phyloP scores from a whole-genome alignment of 1,140 invertebrate species.

The Drosophila saltans region DNA sequence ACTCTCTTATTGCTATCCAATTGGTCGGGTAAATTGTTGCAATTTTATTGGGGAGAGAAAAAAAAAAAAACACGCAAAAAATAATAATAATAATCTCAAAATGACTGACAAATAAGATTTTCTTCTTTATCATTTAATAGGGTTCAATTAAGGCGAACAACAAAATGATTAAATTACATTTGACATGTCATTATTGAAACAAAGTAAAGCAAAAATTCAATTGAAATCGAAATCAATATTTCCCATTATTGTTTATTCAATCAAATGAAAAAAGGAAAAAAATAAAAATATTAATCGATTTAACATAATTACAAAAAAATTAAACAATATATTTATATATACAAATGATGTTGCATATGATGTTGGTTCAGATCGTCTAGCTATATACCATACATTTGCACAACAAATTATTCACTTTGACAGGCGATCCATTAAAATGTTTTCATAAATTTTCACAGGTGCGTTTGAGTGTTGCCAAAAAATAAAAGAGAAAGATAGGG shows the following conservation, averaged over 20 bases:
- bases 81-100: slow-evolving; percentile 17
- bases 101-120: slow-evolving; percentile 25
- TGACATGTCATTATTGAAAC: neutral
- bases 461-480: slow-evolving; percentile 31
- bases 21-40: slow-evolving; percentile 24
- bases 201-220: too few species aligned
- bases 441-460: slow-evolving; percentile 75
- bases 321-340: too few species aligned
- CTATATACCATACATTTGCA: neutral
- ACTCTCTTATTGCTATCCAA: slow-evolving; percentile 17
- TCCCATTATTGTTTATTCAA: too few species aligned
- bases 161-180: slow-evolving; percentile 8
- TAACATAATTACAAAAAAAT: too few species aligned
- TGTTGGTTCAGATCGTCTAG: too few species aligned
- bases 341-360: too few species aligned
- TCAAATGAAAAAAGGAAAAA: too few species aligned
- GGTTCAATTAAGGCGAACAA: slow-evolving; percentile 32
- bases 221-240: too few species aligned
- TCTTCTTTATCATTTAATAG: slow-evolving; percentile 9
- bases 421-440: slow-evolving; percentile 73
- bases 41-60: slow-evolving; percentile 15
- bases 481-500: neutral
- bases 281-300: too few species aligned
- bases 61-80: neutral
- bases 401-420: slow-evolving; percentile 60